Base-by-base conservation (phyloP, 2,113 vertebrate genomes). In the Stegastes partitus region DNA sequence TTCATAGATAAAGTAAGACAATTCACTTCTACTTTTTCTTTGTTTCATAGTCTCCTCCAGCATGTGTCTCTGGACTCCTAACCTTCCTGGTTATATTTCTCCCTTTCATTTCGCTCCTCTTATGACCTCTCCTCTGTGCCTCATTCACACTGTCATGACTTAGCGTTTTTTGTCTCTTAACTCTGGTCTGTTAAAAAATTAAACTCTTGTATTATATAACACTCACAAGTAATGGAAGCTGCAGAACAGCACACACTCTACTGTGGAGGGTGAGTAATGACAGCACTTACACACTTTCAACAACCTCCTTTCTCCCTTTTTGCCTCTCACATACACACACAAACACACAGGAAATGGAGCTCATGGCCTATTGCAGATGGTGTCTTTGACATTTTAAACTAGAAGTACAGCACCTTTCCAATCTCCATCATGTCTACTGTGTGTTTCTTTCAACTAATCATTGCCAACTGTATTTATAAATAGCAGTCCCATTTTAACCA, bases 351-450 rank as follows among this genome's bases (percentile, higher is more conserved):
- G 66, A 10, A 59, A 34, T 34, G 31, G 31, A 82, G 37, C 49
- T 64, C 61, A 21, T 57, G 51, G 50, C 51, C 49, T 49, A 51
- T 61, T 73, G 63, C 19, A 68, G 72, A 65, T 74, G 37, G 80
- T 75, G 47, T 58, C 51, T 76, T 79, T 91, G 89, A 75, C 74
- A 89, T 87, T 88, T 88, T 64, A 66, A 73, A 66, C 45, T n/a
- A 59, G 22, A 63, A 25, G 28, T 44, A 18, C 12, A 63, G 44
- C 56, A 21, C 47, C 34, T 74, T 68, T 68, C 63, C 50, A 45
- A 18, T 55, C 18, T 70, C 26, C 44, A 12, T 80, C 34, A 73
- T 83, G 55, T 77, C 57, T 42, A 19, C 39, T 54, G 22, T 54
- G 45, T 28, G 21, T 74, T 72, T 66, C 47, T 77, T 62, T 81